These are phyloP conservation scores for Melipona bicolor DNA, from an alignment of 2,888 invertebrate genomes.

Conservation along the genomic window DNA sequence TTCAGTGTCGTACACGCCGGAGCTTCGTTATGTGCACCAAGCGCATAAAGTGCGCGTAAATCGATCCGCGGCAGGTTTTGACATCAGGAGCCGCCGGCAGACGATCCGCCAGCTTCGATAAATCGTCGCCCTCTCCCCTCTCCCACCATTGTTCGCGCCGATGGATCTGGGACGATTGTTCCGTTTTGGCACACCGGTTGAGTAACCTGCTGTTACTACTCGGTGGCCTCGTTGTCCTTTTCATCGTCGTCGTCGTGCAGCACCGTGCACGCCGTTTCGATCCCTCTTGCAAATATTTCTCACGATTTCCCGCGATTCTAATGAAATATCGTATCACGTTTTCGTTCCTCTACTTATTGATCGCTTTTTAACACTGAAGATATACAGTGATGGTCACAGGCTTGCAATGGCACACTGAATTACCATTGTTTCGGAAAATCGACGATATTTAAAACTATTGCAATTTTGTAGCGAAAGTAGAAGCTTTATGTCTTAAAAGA, in stretches of 20 bases:
- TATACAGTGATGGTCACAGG: too few species aligned
- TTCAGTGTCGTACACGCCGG: slow-evolving; percentile 24
- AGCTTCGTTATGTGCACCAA: slow-evolving; percentile 46
- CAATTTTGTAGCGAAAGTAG: too few species aligned
- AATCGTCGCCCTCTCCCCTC: slow-evolving; percentile 49
- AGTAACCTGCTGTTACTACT: slow-evolving; percentile 43
- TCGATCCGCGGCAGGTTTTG: slow-evolving; percentile 65
- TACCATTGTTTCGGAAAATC: too few species aligned
- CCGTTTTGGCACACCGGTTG: slow-evolving; percentile 65
- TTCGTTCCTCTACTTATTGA: too few species aligned
- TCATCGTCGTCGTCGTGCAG: slow-evolving; percentile 55
- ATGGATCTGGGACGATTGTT: slow-evolving; percentile 72
- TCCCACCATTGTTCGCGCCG: slow-evolving; percentile 62
- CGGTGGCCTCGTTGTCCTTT: slow-evolving; percentile 67
- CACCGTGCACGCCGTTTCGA: slow-evolving; percentile 51
- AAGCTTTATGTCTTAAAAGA: too few species aligned
- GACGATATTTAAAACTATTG: too few species aligned
- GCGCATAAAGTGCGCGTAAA: slow-evolving; percentile 62
- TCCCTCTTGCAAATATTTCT: neutral
- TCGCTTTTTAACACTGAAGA: too few species aligned
- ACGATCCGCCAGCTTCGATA: slow-evolving; percentile 65
- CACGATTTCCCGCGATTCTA: neutral
- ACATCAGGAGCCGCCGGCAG: slow-evolving; percentile 45
- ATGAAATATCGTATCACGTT: too few species aligned
- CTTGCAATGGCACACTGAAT: too few species aligned